phyloP scores from a whole-genome alignment of 2,113 vertebrate species.

The Danio rerio region DNA sequence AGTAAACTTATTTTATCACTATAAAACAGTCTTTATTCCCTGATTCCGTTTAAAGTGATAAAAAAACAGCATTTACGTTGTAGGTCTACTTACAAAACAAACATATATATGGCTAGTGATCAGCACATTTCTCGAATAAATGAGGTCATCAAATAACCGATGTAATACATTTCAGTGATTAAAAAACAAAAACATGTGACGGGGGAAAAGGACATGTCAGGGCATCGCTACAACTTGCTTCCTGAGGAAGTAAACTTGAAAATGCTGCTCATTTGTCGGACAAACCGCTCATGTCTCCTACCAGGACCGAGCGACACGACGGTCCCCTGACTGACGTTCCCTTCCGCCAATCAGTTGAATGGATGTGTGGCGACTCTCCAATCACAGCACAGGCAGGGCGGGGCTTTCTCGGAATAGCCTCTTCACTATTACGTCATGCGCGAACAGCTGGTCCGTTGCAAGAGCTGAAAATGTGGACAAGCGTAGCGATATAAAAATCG shows the following conservation, averaged over 20 bases:
- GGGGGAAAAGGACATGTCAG: not conserved
- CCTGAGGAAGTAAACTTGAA: constrained; percentile 7
- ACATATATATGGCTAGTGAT: too few species aligned
- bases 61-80: not conserved
- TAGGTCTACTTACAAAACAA: not conserved
- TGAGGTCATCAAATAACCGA: not conserved
- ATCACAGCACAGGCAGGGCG: constrained; percentile 70
- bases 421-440: constrained; percentile 78
- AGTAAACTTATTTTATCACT: not conserved
- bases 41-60: not conserved
- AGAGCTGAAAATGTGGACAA: constrained; percentile 79
- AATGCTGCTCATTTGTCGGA: constrained; percentile 32
- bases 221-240: not conserved
- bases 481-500: constrained; percentile 74
- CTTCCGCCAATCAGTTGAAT: constrained; percentile 68
- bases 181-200: not conserved
- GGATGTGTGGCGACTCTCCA: constrained; percentile 67
- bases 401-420: constrained; percentile 67
- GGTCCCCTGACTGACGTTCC: constrained; percentile 66
- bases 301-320: constrained; percentile 10
- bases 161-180: not conserved
- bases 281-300: constrained; percentile 23
- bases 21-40: not conserved
- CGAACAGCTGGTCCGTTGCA: constrained; percentile 82
- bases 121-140: not conserved